Evolutionary conservation across 2,888 invertebrate genomes (phyloP).

Genomic region (Troglohyphantes excavatus): DNA sequence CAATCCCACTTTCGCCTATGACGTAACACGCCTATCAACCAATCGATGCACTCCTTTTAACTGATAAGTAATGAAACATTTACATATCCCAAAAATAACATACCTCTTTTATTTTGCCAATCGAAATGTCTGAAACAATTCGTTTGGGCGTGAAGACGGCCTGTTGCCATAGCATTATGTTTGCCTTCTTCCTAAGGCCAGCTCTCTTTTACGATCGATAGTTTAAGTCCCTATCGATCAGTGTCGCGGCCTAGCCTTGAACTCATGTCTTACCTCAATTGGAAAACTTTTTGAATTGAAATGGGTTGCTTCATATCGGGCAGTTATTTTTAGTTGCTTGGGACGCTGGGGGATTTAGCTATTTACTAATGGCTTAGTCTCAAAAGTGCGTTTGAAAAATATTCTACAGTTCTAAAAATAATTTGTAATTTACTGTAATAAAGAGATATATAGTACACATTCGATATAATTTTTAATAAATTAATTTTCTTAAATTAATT

Average conservation of each 20-base stretch:
- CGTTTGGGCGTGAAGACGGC: background rate
- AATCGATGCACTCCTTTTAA: background rate
- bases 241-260: slow-evolving; percentile 22
- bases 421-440: no score
- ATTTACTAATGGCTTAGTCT: no score
- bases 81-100: background rate
- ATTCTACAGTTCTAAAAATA: no score
- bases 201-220: slow-evolving; percentile 43
- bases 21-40: no score
- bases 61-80: background rate
- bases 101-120: background rate
- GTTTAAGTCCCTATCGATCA: slow-evolving; percentile 39
- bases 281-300: background rate
- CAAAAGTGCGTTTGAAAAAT: no score
- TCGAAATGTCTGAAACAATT: slow-evolving; percentile 4
- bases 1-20: no score
- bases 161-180: slow-evolving; percentile 33
- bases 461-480: no score
- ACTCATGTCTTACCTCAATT: slow-evolving; percentile 11
- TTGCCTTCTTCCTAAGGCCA: background rate
- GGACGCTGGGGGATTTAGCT: no score
- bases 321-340: no score
- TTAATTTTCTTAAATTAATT: no score
- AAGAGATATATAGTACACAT: no score
- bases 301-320: no score